These are phyloP conservation scores for Mesitornis unicolor DNA, from an alignment of 2,113 vertebrate species.

Conservation along the genomic window DNA sequence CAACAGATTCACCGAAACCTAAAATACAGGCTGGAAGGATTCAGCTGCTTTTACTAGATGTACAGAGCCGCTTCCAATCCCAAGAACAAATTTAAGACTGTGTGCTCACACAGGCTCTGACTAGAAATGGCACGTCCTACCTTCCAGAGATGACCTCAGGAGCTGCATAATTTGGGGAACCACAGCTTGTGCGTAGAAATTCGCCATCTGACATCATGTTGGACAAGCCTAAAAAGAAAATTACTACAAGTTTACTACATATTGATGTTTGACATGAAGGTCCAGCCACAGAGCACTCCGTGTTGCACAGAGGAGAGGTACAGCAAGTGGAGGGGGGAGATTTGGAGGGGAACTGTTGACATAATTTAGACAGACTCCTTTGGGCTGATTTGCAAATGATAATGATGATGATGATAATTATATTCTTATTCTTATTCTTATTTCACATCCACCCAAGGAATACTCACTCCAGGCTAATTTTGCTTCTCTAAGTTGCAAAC, in stretches of 20 bases:
- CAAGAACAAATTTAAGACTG: background rate
- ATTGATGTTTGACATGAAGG: background rate
- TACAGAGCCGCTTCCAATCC: background rate
- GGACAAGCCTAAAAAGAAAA: constrained; percentile 85
- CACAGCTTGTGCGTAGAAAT: constrained; percentile 95
- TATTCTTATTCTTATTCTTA: background rate
- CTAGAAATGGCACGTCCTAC: constrained; percentile 65
- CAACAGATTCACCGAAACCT: background rate
- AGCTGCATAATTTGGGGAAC: constrained; percentile 97
- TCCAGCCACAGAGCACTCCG: rapidly evolving
- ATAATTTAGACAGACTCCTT: background rate
- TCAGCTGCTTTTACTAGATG: background rate
- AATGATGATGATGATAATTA: too few relatives aligned
- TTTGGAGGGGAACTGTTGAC: background rate
- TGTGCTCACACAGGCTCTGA: background rate
- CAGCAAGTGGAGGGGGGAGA: background rate
- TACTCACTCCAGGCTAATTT: background rate
- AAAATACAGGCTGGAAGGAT: background rate
- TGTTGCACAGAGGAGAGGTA: background rate
- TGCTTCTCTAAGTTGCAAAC: background rate
- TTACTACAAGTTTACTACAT: background rate
- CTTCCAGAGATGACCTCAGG: constrained; percentile 99
- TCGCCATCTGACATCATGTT: constrained; percentile 99
- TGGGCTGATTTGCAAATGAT: background rate
- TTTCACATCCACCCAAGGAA: background rate